A percentile compares a stretch with the other conserved stretches of the same genome.
phyloP scores from a whole-genome alignment of 1,140 invertebrate genomes.

The Cheumatopsyche charites region DNA sequence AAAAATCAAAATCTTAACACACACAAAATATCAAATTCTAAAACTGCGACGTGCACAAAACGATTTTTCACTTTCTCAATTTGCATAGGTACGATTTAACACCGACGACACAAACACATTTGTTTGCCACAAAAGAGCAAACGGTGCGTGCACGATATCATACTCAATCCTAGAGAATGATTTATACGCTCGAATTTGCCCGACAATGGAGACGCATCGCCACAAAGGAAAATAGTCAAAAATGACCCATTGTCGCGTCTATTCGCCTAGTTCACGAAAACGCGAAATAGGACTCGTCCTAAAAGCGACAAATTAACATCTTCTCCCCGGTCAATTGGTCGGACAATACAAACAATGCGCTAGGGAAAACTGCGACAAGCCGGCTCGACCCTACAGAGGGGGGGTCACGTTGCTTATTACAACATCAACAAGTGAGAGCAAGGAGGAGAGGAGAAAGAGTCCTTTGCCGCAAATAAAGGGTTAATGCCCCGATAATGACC shows the following conservation, averaged over 20 bases:
- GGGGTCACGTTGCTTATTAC: conserved; percentile 41
- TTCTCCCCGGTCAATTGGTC: conserved; percentile 47
- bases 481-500: conserved; percentile 49
- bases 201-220: conserved; percentile 41
- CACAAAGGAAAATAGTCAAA: conserved; percentile 44
- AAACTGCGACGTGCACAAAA: too few species aligned
- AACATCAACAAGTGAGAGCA: conserved; percentile 34
- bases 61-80: too few species aligned
- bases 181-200: conserved; percentile 39
- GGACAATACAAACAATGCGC: conserved; percentile 39
- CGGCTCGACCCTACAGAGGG: conserved; percentile 5
- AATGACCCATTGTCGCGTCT: conserved; percentile 35
- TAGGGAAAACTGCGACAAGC: conserved; percentile 36
- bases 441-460: conserved; percentile 2
- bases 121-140: conserved; percentile 39
- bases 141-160: conserved; percentile 36
- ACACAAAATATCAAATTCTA: too few species aligned
- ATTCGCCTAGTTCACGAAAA: conserved; percentile 21
- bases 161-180: conserved; percentile 31
- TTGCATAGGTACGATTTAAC: too few species aligned
- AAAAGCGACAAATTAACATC: conserved; percentile 48
- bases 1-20: too few species aligned
- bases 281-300: conserved; percentile 24
- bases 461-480: conserved; percentile 44
- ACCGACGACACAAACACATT: background rate